A percentile compares a stretch with the other conserved stretches of the same genome.
Conservation (phyloP, 2,797 vertebrate genomes). For the Lutjanus campechanus region DNA sequence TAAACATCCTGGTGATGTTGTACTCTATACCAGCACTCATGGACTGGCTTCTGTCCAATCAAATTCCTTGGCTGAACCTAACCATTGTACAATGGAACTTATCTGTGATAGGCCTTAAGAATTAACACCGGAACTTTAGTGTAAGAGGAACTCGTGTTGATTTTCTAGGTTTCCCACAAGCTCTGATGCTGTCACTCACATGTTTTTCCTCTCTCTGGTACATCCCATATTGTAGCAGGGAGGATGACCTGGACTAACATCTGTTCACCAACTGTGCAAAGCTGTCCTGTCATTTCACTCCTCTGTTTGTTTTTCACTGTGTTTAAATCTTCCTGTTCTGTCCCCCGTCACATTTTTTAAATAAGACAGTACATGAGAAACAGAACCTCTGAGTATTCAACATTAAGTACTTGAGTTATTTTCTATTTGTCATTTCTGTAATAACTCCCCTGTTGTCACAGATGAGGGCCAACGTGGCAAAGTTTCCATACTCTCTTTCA, state of each 20-base stretch:
- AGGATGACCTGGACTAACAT: constrained; percentile 63
- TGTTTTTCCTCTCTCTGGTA: constrained; percentile 19
- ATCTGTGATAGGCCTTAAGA: background rate
- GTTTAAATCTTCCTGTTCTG: constrained; percentile 23
- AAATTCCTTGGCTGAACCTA: too few species aligned
- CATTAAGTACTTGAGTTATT: too few species aligned
- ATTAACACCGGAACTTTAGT: background rate
- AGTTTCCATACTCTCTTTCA: constrained; percentile 56
- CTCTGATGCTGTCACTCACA: constrained; percentile 12
- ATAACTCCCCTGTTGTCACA: constrained; percentile 28
- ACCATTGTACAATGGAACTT: background rate
- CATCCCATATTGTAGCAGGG: constrained; percentile 31
- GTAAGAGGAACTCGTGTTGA: constrained; percentile 5
- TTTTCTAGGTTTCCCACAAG: constrained; percentile 13
- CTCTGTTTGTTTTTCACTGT: constrained; percentile 25
- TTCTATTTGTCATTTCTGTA: background rate
- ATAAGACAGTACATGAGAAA: constrained; percentile 12
- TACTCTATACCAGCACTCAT: too few species aligned
- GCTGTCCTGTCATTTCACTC: constrained; percentile 41
- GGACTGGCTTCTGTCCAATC: too few species aligned
- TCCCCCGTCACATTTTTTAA: background rate
- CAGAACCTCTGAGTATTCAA: constrained; percentile 1
- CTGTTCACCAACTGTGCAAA: constrained; percentile 76
- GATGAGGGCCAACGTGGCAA: constrained; percentile 71
- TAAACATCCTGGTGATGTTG: too few species aligned